Evolutionary conservation across 2,888 invertebrate genomes (phyloP), one percentile per base, ranked within the genome.

Genomic region (Papilio demoleus): DNA sequence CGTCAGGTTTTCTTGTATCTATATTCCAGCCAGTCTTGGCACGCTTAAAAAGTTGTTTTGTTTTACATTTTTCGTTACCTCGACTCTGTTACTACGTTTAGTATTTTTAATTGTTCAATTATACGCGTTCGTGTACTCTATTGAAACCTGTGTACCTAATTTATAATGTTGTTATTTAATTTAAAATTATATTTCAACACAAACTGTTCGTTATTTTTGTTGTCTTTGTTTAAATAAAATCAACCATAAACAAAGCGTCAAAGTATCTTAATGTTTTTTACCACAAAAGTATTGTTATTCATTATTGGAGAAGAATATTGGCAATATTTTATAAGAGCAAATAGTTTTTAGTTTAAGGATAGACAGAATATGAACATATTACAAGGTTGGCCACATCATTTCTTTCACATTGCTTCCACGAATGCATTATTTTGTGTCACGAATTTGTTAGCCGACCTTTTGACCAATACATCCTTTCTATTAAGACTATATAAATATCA

Each of bases 1-100:
- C 66, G 64, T 73, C 70, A 67, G 70, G 75, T 76, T 76, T 77
- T 76, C 74, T 76, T 76, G 75, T 70, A 72, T 73, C 79, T 76
- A 73, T 74, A 74, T 76, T 61, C 71, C 73, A 72, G 72, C 73
- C 74, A 72, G 74, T 74, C 73, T 69, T 59, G 68, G 60, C 65
- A 42, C 72, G 68, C 73, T 72, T 73, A 76, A 38, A 75, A 72
- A 73, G 71, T 74, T 70, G 73, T 77, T 76, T 77, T 74, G 69
- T 73, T 73, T 75, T 77, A 75, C 74, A 73, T 69, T 70, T 77
- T 73, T 65, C 74, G 74, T 74, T 71, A 71, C 76, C 72, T 74
- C 71, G 73, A 45, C 19, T 17, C 19, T 38, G n/a, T 58, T 38
- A 34, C 8, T 12, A 27, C 2, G 24, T 24, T 50, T 24, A n/a